Evolutionary conservation across 2,888 invertebrate genomes (phyloP).

Genomic region (Standfussiana lucernea): DNA sequence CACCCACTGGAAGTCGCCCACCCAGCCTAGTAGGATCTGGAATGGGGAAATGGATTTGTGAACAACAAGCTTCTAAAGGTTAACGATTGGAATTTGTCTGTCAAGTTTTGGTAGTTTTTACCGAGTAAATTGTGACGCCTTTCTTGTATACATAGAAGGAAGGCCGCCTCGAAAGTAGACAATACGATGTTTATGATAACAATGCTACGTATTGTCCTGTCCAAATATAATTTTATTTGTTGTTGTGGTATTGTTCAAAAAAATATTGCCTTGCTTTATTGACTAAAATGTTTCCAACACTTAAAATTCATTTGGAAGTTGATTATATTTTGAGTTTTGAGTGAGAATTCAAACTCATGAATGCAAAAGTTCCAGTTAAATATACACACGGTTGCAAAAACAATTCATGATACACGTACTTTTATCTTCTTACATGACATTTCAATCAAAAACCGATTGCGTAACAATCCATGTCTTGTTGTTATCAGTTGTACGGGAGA

Average conservation of each 20-base stretch:
- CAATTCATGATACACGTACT: not conserved
- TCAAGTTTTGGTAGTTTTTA: not conserved
- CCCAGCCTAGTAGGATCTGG: slow-evolving; percentile 96
- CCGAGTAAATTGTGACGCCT: not conserved
- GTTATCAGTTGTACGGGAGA: slow-evolving; percentile 49
- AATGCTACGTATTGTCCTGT: not conserved
- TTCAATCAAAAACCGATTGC: slow-evolving; percentile 12
- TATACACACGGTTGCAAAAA: not conserved
- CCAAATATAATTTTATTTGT: not conserved
- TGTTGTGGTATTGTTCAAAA: not conserved
- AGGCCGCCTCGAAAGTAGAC: not conserved
- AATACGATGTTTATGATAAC: not conserved
- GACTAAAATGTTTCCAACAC: not conserved
- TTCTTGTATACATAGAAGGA: not conserved
- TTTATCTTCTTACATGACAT: not conserved
- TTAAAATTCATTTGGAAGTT: not conserved
- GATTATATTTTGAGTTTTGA: not conserved
- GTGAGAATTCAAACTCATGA: not conserved
- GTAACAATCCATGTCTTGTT: slow-evolving; percentile 14
- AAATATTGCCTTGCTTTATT: not conserved
- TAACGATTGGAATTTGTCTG: not conserved
- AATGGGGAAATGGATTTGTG: slow-evolving; percentile 54
- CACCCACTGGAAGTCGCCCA: slow-evolving; percentile 95
- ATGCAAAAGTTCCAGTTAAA: not conserved
- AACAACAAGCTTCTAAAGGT: not conserved